Conservation (phyloP, 2,888 invertebrate genomes). For the Malachius bipustulatus region DNA sequence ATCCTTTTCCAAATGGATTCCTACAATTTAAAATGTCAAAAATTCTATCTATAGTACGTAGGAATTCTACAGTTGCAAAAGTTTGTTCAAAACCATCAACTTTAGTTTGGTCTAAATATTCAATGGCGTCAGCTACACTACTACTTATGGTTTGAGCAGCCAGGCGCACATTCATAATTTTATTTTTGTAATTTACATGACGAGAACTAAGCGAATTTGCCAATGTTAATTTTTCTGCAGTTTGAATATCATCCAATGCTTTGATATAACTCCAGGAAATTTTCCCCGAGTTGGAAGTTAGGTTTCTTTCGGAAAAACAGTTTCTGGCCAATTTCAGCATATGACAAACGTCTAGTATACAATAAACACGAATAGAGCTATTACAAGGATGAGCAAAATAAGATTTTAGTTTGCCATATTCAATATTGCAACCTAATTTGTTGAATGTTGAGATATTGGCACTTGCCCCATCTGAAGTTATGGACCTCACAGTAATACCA, state of each 20-base stretch:
- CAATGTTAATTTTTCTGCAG: conserved; percentile 15
- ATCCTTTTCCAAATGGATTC: conserved; percentile 19
- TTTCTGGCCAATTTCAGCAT: conserved; percentile 18
- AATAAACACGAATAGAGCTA: conserved; percentile 10
- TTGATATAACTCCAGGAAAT: conserved; percentile 14
- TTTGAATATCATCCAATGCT: conserved; percentile 15
- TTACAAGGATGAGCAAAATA: conserved; percentile 16
- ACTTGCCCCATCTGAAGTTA: conserved; percentile 17
- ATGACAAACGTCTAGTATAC: conserved; percentile 17
- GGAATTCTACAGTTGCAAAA: conserved; percentile 18
- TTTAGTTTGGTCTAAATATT: conserved; percentile 12
- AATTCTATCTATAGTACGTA: conserved; percentile 15
- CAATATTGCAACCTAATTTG: conserved; percentile 13
- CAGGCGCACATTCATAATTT: conserved; percentile 19
- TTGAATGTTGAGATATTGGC: conserved; percentile 16
- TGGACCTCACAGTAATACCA: conserved; percentile 16
- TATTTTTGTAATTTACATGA: conserved; percentile 19
- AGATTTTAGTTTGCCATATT: conserved; percentile 9
- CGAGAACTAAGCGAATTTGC: conserved; percentile 17
- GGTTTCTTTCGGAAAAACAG: conserved; percentile 15
- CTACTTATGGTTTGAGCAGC: conserved; percentile 17
- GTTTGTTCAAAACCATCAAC: conserved; percentile 13
- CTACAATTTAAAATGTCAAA: conserved; percentile 20
- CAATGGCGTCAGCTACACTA: conserved; percentile 16
- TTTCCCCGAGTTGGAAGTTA: conserved; percentile 13